A percentile compares a stretch with the other conserved stretches of the same genome.
These are phyloP conservation scores for Perca schrenkii DNA, from an alignment of 2,113 vertebrate genomes.

Conservation along the genomic window DNA sequence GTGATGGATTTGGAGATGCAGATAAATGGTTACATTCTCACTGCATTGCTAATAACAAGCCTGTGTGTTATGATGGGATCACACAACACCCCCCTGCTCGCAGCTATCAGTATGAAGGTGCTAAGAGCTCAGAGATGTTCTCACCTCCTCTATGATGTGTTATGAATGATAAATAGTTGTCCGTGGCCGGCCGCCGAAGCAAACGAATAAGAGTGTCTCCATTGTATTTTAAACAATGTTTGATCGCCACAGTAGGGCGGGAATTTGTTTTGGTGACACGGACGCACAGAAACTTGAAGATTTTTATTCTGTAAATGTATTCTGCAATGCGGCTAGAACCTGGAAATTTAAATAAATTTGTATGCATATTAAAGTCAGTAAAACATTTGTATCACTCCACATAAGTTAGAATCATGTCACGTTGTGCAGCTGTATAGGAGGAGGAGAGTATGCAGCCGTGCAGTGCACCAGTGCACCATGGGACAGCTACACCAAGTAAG, in stretches of 20 bases:
- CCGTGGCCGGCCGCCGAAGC: background rate
- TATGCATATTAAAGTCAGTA: background rate
- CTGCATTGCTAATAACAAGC: conserved; percentile 28
- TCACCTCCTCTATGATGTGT: conserved; percentile 45
- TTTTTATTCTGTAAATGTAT: background rate
- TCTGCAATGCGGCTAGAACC: background rate
- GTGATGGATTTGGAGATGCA: background rate
- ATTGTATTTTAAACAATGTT: conserved; percentile 26
- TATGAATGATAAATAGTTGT: conserved; percentile 43
- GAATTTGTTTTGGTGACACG: background rate
- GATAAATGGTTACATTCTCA: background rate
- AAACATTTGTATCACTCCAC: conserved; percentile 3
- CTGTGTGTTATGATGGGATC: conserved; percentile 32
- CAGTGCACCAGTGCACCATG: background rate
- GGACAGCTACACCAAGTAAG: background rate
- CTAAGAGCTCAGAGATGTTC: conserved; percentile 65
- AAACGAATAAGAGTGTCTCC: background rate
- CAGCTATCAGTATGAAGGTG: conserved; percentile 59
- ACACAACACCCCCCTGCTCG: conserved; percentile 30
- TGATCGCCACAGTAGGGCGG: background rate
- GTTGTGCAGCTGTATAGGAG: conserved; percentile 13
- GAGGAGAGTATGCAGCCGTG: background rate
- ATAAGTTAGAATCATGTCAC: background rate
- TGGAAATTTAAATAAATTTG: background rate
- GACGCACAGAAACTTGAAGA: background rate